These are phyloP conservation scores for Lagodon rhomboides DNA, from an alignment of 2,797 vertebrate species.

Conservation along the genomic window DNA sequence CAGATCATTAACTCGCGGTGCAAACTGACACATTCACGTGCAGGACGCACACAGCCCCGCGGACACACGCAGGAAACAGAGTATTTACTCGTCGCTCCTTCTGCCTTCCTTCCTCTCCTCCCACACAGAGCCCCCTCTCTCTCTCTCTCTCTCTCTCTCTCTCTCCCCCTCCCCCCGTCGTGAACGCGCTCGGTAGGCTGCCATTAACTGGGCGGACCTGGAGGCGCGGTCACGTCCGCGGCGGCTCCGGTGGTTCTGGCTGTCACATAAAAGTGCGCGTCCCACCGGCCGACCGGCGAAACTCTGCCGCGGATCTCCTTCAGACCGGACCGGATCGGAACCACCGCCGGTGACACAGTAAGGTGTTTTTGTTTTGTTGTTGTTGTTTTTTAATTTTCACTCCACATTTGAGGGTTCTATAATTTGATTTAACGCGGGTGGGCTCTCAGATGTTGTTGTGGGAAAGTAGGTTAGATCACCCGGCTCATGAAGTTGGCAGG, in stretches of 20 bases:
- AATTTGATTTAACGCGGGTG: not conserved
- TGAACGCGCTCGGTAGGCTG: constrained; percentile 62
- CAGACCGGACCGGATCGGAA: constrained; percentile 50
- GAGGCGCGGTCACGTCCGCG: constrained; percentile 60
- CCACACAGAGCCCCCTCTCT: not conserved
- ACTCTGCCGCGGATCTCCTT: constrained; percentile 19
- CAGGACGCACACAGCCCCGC: not conserved
- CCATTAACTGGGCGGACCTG: constrained; percentile 74
- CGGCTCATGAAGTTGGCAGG: not conserved
- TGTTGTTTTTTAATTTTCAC: fast-evolving
- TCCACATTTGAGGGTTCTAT: not conserved
- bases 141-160: no score
- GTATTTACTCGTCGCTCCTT: not conserved
- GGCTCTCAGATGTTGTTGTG: not conserved
- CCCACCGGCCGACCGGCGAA: constrained; percentile 33
- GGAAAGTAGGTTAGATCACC: not conserved
- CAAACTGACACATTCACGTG: not conserved
- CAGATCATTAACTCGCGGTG: not conserved
- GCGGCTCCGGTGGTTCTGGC: constrained; percentile 37
- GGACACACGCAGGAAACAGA: constrained; percentile 6
- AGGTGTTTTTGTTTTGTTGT: no score
- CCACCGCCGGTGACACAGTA: constrained; percentile 23
- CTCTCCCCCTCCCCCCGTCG: not conserved
- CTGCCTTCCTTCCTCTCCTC: constrained; percentile 1
- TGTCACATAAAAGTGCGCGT: constrained; percentile 72